These are phyloP conservation scores for Chaetodon auriga DNA, from an alignment of 2,113 vertebrate genomes.

Conservation along the genomic window DNA sequence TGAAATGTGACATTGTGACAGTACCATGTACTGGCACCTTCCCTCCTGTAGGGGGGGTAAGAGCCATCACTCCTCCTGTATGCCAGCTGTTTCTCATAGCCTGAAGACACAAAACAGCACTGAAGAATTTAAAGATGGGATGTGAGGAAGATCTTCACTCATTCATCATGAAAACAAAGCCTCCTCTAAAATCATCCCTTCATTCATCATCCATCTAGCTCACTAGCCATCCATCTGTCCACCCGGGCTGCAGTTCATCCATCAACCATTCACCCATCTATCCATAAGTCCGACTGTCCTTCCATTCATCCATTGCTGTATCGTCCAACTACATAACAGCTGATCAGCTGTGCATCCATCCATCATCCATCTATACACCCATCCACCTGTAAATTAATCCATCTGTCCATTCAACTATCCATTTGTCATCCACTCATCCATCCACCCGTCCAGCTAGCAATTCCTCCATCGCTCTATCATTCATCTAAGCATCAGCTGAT, in stretches of 20 bases:
- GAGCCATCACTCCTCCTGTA: conserved; percentile 79
- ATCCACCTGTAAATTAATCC: not conserved
- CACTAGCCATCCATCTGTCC: not conserved
- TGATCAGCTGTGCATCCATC: not conserved
- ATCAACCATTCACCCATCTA: not conserved
- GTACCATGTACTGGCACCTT: conserved; percentile 87
- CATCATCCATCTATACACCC: too few species aligned
- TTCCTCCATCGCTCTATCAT: not conserved
- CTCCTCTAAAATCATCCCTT: not conserved
- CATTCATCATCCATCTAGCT: not conserved
- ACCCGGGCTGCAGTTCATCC: not conserved
- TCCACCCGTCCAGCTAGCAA: not conserved
- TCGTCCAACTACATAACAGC: not conserved
- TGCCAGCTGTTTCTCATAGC: conserved; percentile 83
- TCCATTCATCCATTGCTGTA: not conserved
- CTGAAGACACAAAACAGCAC: conserved; percentile 58
- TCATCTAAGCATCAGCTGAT: not conserved
- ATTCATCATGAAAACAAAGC: not conserved
- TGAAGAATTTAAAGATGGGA: not conserved
- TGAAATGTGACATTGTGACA: not conserved
- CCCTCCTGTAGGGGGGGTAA: conserved; percentile 82
- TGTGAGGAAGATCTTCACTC: not conserved
- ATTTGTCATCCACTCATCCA: too few species aligned
- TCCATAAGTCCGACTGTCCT: not conserved
- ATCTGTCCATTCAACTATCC: not conserved